These are phyloP conservation scores for Arrhopalites spinosus DNA, from an alignment of 2,888 invertebrate species.

Conservation along the genomic window DNA sequence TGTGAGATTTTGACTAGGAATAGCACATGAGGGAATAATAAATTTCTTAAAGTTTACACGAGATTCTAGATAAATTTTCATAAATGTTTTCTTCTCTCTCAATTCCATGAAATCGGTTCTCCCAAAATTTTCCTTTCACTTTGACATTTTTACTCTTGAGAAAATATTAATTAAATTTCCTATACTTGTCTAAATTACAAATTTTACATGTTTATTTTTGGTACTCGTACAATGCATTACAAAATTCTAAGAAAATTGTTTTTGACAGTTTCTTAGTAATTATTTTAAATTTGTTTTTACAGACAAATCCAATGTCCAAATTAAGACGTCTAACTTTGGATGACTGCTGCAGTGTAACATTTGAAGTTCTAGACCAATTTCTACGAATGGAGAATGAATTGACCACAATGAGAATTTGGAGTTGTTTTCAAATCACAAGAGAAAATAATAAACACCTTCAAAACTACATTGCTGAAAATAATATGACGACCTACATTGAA, in stretches of 20 bases:
- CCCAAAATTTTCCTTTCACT: no score
- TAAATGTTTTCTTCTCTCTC: neutral
- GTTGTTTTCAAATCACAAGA: conserved; percentile 57
- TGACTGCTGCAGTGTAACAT: conserved; percentile 57
- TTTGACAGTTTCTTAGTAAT: no score
- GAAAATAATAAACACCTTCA: conserved; percentile 50
- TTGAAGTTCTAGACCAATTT: conserved; percentile 54
- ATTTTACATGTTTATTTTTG: no score
- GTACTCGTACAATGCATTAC: no score
- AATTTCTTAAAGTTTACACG: neutral
- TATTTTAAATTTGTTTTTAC: conserved; percentile 31
- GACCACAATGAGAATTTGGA: conserved; percentile 57
- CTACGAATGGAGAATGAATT: conserved; percentile 57
- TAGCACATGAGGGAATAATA: conserved; percentile 1
- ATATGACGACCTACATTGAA: conserved; percentile 58
- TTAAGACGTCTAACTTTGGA: conserved; percentile 58
- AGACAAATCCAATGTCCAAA: conserved; percentile 58
- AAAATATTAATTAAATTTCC: no score
- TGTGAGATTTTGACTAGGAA: neutral
- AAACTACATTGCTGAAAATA: conserved; percentile 55
- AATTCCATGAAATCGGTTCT: no score
- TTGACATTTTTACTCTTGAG: no score
- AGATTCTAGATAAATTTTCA: neutral
- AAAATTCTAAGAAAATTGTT: no score
- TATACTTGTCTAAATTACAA: no score